A percentile compares a stretch with the other conserved stretches of the same genome.
These are phyloP conservation scores for Cephalopholis sonnerati DNA, from an alignment of 2,113 vertebrate species.

Conservation along the genomic window DNA sequence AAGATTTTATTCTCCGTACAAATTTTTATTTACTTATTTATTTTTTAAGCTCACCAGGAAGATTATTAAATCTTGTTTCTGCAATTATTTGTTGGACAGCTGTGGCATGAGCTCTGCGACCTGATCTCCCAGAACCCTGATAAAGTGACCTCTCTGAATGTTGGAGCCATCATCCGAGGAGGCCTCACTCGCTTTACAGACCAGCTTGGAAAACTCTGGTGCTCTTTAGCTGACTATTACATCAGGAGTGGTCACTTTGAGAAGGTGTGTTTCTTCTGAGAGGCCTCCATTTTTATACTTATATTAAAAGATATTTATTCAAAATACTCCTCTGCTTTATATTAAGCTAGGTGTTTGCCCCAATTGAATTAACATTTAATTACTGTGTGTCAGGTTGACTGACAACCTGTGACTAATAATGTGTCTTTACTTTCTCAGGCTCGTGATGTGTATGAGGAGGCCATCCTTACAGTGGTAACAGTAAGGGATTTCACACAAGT, in stretches of 20 bases:
- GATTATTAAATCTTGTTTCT: neutral
- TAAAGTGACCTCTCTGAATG: slow-evolving; percentile 92
- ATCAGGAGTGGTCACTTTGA: slow-evolving; percentile 95
- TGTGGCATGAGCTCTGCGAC: slow-evolving; percentile 94
- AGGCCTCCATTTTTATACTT: neutral
- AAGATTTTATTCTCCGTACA: slow-evolving; percentile 11
- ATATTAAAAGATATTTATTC: neutral
- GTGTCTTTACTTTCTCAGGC: slow-evolving; percentile 80
- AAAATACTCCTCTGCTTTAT: neutral
- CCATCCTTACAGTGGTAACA: slow-evolving; percentile 93
- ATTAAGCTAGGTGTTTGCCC: too few relatives aligned
- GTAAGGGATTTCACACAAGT: slow-evolving; percentile 95
- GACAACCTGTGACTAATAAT: neutral
- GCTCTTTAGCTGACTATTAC: slow-evolving; percentile 93
- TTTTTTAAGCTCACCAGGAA: neutral
- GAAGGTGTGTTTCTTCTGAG: slow-evolving; percentile 83
- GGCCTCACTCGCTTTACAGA: slow-evolving; percentile 95
- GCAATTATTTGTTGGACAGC: slow-evolving; percentile 71
- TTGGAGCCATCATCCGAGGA: slow-evolving; percentile 93
- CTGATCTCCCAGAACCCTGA: slow-evolving; percentile 94
- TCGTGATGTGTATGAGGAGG: slow-evolving; percentile 94
- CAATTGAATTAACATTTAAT: too few relatives aligned
- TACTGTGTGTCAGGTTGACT: too few relatives aligned
- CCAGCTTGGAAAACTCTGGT: slow-evolving; percentile 95
- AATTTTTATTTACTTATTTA: neutral